Conservation (phyloP, 1,140 invertebrate genomes). For the Archegozetes longisetosus region DNA sequence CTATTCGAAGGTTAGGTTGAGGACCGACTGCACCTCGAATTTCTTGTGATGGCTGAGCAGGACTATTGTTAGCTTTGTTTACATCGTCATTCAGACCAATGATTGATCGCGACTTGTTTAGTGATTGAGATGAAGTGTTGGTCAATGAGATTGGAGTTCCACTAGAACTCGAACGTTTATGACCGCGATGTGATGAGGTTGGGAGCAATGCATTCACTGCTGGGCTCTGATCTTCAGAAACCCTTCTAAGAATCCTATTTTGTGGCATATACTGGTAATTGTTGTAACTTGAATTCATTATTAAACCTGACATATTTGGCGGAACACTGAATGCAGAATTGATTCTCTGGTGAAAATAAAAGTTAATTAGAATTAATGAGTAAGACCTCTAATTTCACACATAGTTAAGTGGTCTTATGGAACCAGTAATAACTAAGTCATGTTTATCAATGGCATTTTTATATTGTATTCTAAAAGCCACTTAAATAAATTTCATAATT, state of each 20-base stretch:
- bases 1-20: background rate
- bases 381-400: too few relatives aligned
- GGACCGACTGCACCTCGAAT: background rate
- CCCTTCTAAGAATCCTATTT: background rate
- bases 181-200: background rate
- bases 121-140: background rate
- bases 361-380: too few relatives aligned
- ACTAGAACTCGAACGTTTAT: conserved; percentile 11
- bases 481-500: background rate
- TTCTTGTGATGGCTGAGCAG: background rate
- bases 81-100: background rate
- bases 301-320: background rate
- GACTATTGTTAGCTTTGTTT: background rate
- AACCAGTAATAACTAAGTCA: too few relatives aligned
- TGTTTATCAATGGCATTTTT: too few relatives aligned
- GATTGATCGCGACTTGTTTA: background rate
- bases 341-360: background rate
- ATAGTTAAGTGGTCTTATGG: too few relatives aligned
- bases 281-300: background rate
- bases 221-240: background rate
- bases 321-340: background rate
- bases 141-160: background rate
- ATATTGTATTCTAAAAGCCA: too few relatives aligned
- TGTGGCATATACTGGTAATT: background rate
- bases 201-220: background rate